Conservation (phyloP, 2,797 vertebrate genomes). For the Spheniscus humboldti region DNA sequence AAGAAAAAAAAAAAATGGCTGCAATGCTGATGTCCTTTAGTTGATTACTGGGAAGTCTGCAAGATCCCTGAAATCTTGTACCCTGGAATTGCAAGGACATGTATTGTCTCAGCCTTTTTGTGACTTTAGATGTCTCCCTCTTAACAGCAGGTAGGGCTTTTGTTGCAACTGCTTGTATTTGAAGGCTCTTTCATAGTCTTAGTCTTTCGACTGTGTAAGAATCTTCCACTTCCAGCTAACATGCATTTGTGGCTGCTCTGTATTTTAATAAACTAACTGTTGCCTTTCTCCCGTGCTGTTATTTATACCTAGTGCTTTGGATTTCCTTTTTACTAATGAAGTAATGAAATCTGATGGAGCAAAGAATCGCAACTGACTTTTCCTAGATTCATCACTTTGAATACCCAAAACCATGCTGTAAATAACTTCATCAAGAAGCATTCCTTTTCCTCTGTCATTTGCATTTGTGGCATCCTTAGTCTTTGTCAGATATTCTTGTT, state of each 20-base stretch:
- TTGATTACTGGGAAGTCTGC: background rate
- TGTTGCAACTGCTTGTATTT: background rate
- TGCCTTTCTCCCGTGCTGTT: background rate
- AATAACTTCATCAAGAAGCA: background rate
- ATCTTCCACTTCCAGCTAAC: background rate
- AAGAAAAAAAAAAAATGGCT: background rate
- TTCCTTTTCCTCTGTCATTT: background rate
- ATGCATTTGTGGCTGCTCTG: background rate
- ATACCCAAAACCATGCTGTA: background rate
- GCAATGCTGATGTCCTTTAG: background rate
- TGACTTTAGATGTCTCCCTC: background rate
- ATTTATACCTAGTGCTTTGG: background rate
- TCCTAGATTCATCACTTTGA: background rate
- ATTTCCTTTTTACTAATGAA: background rate
- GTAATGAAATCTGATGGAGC: background rate
- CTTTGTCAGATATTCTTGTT: background rate
- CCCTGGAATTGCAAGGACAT: background rate
- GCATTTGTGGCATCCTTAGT: background rate
- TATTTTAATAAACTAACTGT: background rate
- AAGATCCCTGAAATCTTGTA: background rate
- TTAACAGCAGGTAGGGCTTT: background rate
- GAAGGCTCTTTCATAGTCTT: background rate
- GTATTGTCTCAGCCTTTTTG: background rate
- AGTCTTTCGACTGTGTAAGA: background rate
- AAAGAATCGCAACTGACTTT: background rate